Conservation (phyloP, 2,888 invertebrate genomes). For the Dendrolimus pini region DNA sequence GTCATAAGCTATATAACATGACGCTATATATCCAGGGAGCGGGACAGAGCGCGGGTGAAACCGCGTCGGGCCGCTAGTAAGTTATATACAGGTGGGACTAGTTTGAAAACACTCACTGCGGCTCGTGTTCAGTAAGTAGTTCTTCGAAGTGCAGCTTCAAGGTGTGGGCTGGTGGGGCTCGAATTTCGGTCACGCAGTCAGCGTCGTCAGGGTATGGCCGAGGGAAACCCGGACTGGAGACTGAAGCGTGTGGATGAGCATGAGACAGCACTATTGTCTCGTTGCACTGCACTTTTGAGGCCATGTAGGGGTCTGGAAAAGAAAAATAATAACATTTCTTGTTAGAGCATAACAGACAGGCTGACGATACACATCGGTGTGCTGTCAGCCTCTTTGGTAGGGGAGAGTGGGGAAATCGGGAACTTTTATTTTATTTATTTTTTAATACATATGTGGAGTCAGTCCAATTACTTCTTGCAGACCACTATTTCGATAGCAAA, state of each 20-base stretch:
- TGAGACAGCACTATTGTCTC: constrained; percentile 80
- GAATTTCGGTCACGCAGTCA: constrained; percentile 83
- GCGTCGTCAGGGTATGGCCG: constrained; percentile 85
- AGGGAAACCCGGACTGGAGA: constrained; percentile 90
- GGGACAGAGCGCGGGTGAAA: no score
- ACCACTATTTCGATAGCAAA: no score
- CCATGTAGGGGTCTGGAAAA: constrained; percentile 59
- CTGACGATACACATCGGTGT: no score
- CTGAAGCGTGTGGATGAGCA: constrained; percentile 79
- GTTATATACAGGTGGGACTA: no score
- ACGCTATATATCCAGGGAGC: no score
- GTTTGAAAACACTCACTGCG: constrained; percentile 76
- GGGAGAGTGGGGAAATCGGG: no score
- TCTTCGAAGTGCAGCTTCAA: constrained; percentile 85
- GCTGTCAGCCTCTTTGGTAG: no score
- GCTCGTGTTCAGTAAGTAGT: constrained; percentile 84
- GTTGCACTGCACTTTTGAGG: constrained; percentile 77
- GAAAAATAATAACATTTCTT: constrained; percentile 4
- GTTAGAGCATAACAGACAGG: not conserved
- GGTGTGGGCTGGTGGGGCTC: constrained; percentile 82
- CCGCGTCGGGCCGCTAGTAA: no score
- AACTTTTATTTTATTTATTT: no score
- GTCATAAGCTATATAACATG: no score
- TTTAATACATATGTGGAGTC: no score
- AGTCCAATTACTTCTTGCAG: no score